Evolutionary conservation across 2,797 vertebrate species (phyloP).

Genomic region (Sarcoramphus papa): DNA sequence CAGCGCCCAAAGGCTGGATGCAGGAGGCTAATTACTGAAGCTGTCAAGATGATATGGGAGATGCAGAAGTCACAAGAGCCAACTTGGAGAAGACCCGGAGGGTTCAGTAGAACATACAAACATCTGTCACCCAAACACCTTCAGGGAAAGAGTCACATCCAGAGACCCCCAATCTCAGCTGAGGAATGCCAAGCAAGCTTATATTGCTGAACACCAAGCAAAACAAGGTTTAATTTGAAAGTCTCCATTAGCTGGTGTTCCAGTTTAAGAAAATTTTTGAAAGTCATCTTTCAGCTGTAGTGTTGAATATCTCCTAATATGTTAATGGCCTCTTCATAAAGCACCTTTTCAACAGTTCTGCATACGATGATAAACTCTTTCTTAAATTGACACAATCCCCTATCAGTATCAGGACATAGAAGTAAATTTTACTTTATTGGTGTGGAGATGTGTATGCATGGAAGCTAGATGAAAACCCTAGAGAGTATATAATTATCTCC

Average conservation of each 20-base stretch:
- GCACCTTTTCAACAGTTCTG: neutral
- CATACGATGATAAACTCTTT: neutral
- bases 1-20: neutral
- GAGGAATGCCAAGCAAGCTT: neutral
- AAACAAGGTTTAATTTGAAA: neutral
- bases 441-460: neutral
- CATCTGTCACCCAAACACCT: neutral
- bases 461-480: neutral
- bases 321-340: neutral
- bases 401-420: neutral
- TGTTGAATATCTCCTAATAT: neutral
- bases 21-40: neutral
- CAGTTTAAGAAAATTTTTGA: neutral
- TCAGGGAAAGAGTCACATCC: neutral
- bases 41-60: neutral
- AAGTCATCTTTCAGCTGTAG: neutral
- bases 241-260: neutral
- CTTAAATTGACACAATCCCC: neutral
- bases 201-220: neutral
- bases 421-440: neutral
- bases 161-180: neutral
- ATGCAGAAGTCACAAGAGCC: neutral
- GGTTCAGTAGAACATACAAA: neutral
- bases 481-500: neutral
- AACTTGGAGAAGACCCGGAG: neutral